Percentiles rank a stretch among this genome's conserved stretches.
Conservation (phyloP, 2,888 invertebrate genomes). For the Dusona sp. region DNA sequence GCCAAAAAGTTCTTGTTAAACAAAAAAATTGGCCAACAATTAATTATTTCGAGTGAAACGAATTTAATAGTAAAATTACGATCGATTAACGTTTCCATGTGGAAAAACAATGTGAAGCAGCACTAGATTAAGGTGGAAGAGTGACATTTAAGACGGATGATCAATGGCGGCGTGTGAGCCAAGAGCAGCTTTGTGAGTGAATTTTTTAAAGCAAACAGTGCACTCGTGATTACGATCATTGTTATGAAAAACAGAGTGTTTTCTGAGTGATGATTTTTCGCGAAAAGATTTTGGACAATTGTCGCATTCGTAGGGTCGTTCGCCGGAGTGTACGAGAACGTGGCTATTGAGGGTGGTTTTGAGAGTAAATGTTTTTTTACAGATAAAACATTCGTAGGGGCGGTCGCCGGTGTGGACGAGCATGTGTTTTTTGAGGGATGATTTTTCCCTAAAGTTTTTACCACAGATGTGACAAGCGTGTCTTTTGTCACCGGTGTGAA, state of each 20-base stretch:
- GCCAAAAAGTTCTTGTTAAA: neutral
- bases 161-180: conserved; percentile 79
- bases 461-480: conserved; percentile 81
- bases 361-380: conserved; percentile 81
- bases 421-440: conserved; percentile 80
- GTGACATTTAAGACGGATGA: conserved; percentile 78
- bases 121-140: neutral
- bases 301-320: conserved; percentile 79
- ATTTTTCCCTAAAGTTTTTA: conserved; percentile 80
- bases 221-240: conserved; percentile 79
- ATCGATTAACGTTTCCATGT: neutral
- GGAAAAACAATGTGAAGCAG: neutral
- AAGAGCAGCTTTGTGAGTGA: conserved; percentile 79
- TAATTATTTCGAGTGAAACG: neutral
- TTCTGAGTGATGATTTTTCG: conserved; percentile 78
- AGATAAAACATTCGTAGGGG: conserved; percentile 80
- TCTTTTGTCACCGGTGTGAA: conserved; percentile 81
- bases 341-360: conserved; percentile 81
- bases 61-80: neutral
- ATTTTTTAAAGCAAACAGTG: conserved; percentile 81
- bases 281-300: conserved; percentile 80
- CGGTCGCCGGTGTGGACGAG: conserved; percentile 80
- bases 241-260: conserved; percentile 79
- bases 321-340: conserved; percentile 78
- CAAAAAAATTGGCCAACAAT: neutral